Evolutionary conservation across 2,888 invertebrate species (phyloP).

Genomic region (Leptinotarsa haldemani): DNA sequence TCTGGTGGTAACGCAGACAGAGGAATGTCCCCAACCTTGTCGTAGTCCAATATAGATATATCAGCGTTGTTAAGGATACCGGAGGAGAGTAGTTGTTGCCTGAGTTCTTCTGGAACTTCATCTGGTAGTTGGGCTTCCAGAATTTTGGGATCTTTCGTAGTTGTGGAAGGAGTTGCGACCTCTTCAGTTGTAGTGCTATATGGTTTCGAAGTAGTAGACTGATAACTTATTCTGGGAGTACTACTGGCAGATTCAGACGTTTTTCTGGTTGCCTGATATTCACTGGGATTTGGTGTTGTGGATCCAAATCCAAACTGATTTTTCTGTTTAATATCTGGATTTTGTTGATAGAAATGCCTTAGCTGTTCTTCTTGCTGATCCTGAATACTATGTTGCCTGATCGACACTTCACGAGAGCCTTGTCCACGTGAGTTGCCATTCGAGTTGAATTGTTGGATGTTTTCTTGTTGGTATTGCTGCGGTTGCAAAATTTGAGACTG

Average conservation of each 20-base stretch:
- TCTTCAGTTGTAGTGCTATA: conserved; percentile 67
- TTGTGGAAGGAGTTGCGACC: conserved; percentile 64
- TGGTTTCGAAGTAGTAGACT: conserved; percentile 66
- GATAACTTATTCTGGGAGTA: conserved; percentile 38
- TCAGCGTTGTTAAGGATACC: conserved; percentile 90
- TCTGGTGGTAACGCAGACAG: conserved; percentile 86
- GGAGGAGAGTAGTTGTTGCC: conserved; percentile 84
- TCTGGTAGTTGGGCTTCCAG: conserved; percentile 77
- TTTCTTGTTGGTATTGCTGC: conserved; percentile 46
- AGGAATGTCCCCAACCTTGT: conserved; percentile 88
- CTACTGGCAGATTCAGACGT: conserved; percentile 41
- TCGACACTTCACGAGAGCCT: conserved; percentile 26
- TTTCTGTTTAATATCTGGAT: conserved; percentile 59
- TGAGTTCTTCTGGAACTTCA: conserved; percentile 88
- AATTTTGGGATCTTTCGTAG: conserved; percentile 69
- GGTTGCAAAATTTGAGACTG: conserved; percentile 29
- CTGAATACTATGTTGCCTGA: conserved; percentile 31
- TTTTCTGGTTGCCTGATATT: conserved; percentile 41
- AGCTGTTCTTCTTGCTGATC: conserved; percentile 58
- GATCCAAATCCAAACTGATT: conserved; percentile 19
- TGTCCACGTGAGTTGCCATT: conserved; percentile 40
- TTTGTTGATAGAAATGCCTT: conserved; percentile 62
- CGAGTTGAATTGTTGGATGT: conserved; percentile 54
- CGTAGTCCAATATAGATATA: conserved; percentile 88
- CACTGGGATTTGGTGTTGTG: conserved; percentile 31